A percentile compares a stretch with the other conserved stretches of the same genome.
Conservation (phyloP, 2,113 vertebrate species). For the Odobenus rosmarus region DNA sequence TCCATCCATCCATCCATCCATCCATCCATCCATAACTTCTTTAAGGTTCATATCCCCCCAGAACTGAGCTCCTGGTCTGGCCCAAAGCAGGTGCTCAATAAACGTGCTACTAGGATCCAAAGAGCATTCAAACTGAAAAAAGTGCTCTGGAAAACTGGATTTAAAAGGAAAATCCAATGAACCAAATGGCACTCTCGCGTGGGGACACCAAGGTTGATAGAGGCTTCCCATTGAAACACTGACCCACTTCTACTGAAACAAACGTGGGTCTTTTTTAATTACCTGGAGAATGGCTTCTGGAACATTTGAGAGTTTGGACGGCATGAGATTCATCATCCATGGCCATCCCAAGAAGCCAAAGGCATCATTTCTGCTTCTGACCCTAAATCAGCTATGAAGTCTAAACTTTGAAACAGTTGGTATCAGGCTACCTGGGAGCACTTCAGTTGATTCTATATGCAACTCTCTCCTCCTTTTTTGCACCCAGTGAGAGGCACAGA, state of each 20-base stretch:
- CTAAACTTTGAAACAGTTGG: background rate
- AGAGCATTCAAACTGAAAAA: background rate
- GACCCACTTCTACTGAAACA: constrained; percentile 43
- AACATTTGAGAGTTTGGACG: constrained; percentile 18
- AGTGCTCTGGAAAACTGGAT: constrained; percentile 26
- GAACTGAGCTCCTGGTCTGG: background rate
- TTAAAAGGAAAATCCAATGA: constrained; percentile 51
- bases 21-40: background rate
- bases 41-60: background rate
- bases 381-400: background rate
- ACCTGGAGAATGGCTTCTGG: constrained; percentile 23
- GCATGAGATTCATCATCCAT: background rate
- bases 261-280: background rate
- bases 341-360: background rate
- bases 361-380: background rate
- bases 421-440: background rate
- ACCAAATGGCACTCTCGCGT: background rate
- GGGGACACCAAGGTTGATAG: background rate
- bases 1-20: background rate
- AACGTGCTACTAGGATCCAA: background rate
- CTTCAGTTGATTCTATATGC: background rate
- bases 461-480: background rate
- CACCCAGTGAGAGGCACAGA: background rate
- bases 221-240: constrained; percentile 11
- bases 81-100: background rate